Conservation (phyloP, 1,140 invertebrate species). For the Chelonus insularis region DNA sequence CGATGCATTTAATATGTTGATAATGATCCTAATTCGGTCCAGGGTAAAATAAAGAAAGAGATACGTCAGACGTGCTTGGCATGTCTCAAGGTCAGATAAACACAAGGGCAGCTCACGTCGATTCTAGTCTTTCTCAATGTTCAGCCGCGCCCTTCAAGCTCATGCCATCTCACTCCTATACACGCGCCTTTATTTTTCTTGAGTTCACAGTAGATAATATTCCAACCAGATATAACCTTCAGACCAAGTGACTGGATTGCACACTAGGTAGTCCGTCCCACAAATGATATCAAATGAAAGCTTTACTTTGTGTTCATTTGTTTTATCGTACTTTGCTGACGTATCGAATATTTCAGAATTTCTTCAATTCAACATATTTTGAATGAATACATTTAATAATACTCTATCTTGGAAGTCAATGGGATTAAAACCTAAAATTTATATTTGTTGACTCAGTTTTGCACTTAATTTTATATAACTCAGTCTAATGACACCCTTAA, state of each 20-base stretch:
- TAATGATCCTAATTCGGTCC: background rate
- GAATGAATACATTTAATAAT: too few species aligned
- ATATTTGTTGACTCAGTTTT: too few species aligned
- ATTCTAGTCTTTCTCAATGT: constrained; percentile 41
- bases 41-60: constrained; percentile 29
- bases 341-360: too few species aligned
- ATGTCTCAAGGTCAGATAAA: constrained; percentile 48
- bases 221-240: constrained; percentile 31
- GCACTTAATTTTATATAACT: too few species aligned
- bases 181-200: constrained; percentile 32
- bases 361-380: too few species aligned
- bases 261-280: background rate
- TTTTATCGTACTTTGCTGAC: too few species aligned
- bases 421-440: too few species aligned
- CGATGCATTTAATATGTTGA: constrained; percentile 13
- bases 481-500: too few species aligned
- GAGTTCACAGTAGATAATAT: constrained; percentile 24
- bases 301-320: too few species aligned
- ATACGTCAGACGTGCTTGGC: constrained; percentile 31
- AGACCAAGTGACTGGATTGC: constrained; percentile 19
- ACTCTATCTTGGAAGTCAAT: too few species aligned
- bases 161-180: constrained; percentile 42
- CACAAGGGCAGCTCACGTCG: constrained; percentile 45
- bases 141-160: constrained; percentile 46
- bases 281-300: background rate